Percentiles rank a stretch among this genome's conserved stretches.
Evolutionary conservation across 2,113 vertebrate genomes (phyloP).

Genomic region (Physeter macrocephalus): DNA sequence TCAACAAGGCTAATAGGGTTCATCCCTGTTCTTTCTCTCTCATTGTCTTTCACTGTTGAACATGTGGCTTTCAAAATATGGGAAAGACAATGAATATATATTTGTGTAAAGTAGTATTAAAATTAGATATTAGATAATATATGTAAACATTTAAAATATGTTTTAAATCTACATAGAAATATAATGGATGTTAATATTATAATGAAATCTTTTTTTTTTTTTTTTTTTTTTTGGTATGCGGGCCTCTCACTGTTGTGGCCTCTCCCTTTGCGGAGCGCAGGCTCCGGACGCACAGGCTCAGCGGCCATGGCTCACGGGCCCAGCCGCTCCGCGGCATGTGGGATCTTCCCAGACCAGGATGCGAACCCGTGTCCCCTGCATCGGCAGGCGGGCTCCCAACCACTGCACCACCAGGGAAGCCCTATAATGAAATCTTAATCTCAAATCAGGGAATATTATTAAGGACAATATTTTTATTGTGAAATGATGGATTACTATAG

Average conservation of each 20-base stretch:
- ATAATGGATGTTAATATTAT: not conserved
- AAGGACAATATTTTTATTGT: not conserved
- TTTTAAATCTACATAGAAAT: not conserved
- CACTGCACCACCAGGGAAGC: too few relatives aligned
- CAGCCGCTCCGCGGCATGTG: too few relatives aligned
- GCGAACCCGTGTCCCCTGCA: too few relatives aligned
- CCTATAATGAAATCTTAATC: not conserved
- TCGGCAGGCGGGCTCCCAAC: too few relatives aligned
- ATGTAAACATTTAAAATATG: not conserved
- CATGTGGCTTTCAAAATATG: not conserved
- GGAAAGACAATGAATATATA: not conserved
- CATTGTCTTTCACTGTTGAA: not conserved
- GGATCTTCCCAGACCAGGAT: too few relatives aligned
- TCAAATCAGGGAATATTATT: not conserved
- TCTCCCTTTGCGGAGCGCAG: too few relatives aligned
- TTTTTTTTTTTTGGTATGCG: too few relatives aligned
- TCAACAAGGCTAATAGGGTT: not conserved
- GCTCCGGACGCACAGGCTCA: too few relatives aligned
- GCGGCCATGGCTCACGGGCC: too few relatives aligned
- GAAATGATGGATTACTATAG: not conserved
- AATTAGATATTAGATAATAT: not conserved
- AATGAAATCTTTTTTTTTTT: not conserved
- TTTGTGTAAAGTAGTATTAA: not conserved
- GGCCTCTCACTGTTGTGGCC: too few relatives aligned
- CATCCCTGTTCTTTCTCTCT: not conserved